phyloP scores from a whole-genome alignment of 2,797 vertebrate genomes.

The Siniperca scherzeri region DNA sequence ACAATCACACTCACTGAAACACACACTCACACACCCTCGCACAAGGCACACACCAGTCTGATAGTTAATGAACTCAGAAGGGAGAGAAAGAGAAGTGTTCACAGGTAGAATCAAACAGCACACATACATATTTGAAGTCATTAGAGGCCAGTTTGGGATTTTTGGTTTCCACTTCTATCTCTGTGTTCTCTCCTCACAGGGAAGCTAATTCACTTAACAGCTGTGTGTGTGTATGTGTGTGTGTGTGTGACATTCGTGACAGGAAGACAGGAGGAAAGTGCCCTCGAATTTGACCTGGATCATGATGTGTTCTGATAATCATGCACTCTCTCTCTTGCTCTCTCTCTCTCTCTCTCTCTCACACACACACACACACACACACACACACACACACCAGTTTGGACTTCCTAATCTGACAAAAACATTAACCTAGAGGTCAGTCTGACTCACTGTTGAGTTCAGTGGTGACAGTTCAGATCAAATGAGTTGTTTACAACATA shows the following conservation, averaged over 20 bases:
- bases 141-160: slow-evolving; percentile 66
- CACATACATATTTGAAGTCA: slow-evolving; percentile 56
- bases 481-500: background rate
- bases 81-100: background rate
- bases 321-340: background rate
- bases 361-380: slow-evolving; percentile 7
- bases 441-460: background rate
- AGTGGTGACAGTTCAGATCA: background rate
- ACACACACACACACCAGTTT: background rate
- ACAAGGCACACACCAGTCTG: background rate
- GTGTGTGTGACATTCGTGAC: slow-evolving; percentile 16
- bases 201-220: slow-evolving; percentile 71
- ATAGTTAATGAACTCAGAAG: background rate
- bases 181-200: slow-evolving; percentile 34
- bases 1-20: background rate
- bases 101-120: slow-evolving; percentile 49
- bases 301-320: slow-evolving; percentile 16
- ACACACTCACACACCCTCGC: background rate
- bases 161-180: slow-evolving; percentile 62
- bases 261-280: slow-evolving; percentile 14
- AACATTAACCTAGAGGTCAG: slow-evolving; percentile 16
- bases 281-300: slow-evolving; percentile 9
- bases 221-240: slow-evolving; percentile 50
- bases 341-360: background rate
- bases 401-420: slow-evolving; percentile 37